Evolutionary conservation across 2,888 invertebrate species (phyloP).

Genomic region (Idaea dimidiata): DNA sequence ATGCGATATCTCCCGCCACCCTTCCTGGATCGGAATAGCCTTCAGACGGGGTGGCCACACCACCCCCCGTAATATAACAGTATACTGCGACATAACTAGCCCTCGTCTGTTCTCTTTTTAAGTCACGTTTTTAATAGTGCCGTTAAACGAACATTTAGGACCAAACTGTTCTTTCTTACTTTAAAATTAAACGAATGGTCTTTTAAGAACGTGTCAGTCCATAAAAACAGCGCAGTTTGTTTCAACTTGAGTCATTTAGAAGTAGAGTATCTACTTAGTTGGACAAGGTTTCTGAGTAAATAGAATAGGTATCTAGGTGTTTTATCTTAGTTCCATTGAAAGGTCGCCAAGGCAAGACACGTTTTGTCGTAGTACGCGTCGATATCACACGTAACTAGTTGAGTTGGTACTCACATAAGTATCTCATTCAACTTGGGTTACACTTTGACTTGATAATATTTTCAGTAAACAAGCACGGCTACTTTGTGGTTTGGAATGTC

Average conservation of each 20-base stretch:
- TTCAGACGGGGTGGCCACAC: conserved; percentile 11
- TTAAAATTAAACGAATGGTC: not conserved
- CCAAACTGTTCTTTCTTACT: not conserved
- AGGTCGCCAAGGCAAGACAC: not conserved
- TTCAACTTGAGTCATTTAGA: not conserved
- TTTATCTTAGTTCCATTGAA: conserved; percentile 5
- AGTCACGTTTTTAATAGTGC: not conserved
- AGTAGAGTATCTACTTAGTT: not conserved
- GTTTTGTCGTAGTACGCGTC: conserved; percentile 1
- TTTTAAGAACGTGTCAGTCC: not conserved
- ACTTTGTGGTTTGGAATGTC: not conserved
- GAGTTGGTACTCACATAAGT: conserved; percentile 7
- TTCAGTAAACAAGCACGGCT: not conserved
- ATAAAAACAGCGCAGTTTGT: not conserved
- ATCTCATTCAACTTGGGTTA: not conserved
- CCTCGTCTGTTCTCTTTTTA: conserved; percentile 2
- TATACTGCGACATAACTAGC: conserved; percentile 5
- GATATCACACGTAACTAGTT: conserved; percentile 3
- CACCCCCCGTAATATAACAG: not conserved
- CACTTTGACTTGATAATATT: not conserved
- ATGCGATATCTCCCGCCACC: conserved; percentile 16
- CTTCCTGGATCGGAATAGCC: conserved; percentile 23
- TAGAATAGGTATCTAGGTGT: conserved; percentile 2
- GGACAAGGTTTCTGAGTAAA: not conserved
- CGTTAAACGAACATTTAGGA: not conserved